Conservation (phyloP, 2,888 invertebrate genomes). For the Drymonia ruficornis region DNA sequence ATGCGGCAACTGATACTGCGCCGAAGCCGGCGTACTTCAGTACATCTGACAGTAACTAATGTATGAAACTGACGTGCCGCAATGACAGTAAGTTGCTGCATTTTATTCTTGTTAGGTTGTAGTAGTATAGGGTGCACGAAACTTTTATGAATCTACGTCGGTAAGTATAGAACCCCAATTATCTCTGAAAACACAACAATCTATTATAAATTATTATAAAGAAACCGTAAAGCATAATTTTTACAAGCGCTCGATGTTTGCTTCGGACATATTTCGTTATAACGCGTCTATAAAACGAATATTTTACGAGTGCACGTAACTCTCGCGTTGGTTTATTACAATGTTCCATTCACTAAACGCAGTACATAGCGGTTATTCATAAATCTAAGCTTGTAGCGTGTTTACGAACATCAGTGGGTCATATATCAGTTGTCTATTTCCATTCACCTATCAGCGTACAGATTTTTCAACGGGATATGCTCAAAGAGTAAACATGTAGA, state of each 20-base stretch:
- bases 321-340: conserved; percentile 55
- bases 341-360: conserved; percentile 70
- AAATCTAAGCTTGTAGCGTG: conserved; percentile 64
- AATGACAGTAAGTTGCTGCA: too few relatives aligned
- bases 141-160: too few relatives aligned
- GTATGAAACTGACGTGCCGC: too few relatives aligned
- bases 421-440: conserved; percentile 69
- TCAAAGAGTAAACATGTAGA: conserved; percentile 37
- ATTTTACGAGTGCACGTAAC: conserved; percentile 52
- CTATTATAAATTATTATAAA: conserved; percentile 44
- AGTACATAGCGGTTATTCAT: conserved; percentile 63
- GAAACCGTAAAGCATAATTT: conserved; percentile 48
- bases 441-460: conserved; percentile 54
- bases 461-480: conserved; percentile 51
- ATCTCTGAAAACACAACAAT: conserved; percentile 12
- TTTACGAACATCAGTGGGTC: conserved; percentile 57
- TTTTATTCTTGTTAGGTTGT: too few relatives aligned
- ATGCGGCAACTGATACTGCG: too few relatives aligned
- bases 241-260: conserved; percentile 38
- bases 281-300: conserved; percentile 56
- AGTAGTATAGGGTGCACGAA: too few relatives aligned
- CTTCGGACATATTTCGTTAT: conserved; percentile 37
- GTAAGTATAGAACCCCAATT: neutral
- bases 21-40: too few relatives aligned
- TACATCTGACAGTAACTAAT: too few relatives aligned